phyloP scores from a whole-genome alignment of 2,113 vertebrate genomes.

The Caranx melampygus region DNA sequence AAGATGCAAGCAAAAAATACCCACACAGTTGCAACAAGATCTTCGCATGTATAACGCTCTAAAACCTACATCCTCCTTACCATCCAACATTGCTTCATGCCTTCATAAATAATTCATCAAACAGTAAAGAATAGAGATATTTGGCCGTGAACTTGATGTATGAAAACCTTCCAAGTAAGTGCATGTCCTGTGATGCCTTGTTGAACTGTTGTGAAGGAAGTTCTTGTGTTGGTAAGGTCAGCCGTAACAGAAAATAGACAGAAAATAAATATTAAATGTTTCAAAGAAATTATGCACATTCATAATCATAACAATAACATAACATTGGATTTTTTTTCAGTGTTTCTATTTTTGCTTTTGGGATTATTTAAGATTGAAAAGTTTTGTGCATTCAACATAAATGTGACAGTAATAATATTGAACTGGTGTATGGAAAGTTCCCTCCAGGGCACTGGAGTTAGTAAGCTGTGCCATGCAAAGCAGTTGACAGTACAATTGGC shows the following conservation, averaged over 20 bases:
- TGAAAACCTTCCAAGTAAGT: neutral
- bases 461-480: neutral
- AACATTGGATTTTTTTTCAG: too few species aligned
- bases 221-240: neutral
- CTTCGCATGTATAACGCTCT: neutral
- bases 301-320: too few species aligned
- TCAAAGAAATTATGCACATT: neutral
- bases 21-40: neutral
- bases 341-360: too few species aligned
- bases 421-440: neutral
- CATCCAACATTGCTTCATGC: conserved; percentile 1
- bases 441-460: neutral
- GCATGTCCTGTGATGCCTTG: neutral
- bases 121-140: conserved; percentile 1
- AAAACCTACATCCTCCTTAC: conserved; percentile 12
- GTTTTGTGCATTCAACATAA: neutral
- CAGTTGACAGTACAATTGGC: too few species aligned
- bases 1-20: neutral
- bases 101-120: conserved; percentile 36
- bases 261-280: neutral
- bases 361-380: too few species aligned
- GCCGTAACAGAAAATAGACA: neutral
- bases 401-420: neutral
- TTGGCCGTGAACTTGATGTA: neutral
- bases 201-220: neutral